A percentile compares a stretch with the other conserved stretches of the same genome.
These are phyloP conservation scores for Oreochromis mossambicus DNA, from an alignment of 2,797 vertebrate genomes.

Conservation along the genomic window DNA sequence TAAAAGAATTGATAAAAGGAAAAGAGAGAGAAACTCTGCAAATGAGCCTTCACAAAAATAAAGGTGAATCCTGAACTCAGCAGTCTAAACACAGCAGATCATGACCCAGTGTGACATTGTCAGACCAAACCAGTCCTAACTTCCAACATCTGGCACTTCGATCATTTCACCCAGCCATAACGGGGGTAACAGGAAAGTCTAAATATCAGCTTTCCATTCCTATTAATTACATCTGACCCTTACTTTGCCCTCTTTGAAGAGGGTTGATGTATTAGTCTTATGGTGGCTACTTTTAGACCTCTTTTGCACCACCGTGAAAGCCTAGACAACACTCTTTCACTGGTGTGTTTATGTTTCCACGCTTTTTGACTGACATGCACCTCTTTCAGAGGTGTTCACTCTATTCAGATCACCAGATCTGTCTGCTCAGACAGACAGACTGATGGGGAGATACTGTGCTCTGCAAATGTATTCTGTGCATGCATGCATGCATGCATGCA, in stretches of 20 bases:
- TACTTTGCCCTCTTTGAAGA: constrained; percentile 38
- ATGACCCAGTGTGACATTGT: constrained; percentile 14
- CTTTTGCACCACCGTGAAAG: constrained; percentile 34
- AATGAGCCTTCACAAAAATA: background rate
- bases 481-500: background rate
- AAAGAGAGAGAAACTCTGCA: background rate
- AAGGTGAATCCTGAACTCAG: background rate
- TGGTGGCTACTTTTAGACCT: constrained; percentile 33
- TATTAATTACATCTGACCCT: constrained; percentile 50
- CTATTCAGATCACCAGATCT: constrained; percentile 14
- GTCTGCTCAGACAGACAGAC: constrained; percentile 2
- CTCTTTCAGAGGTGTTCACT: constrained; percentile 7
- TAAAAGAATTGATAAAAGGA: background rate
- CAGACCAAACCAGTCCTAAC: constrained; percentile 2
- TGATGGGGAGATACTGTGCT: constrained; percentile 3
- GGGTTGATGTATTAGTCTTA: constrained; percentile 47
- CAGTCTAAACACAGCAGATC: background rate
- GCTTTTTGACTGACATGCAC: constrained; percentile 15
- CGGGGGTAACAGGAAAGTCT: constrained; percentile 37
- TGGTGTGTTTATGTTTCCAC: constrained; percentile 56
- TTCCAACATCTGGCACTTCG: constrained; percentile 61
- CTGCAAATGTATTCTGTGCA: background rate
- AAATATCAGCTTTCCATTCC: constrained; percentile 56
- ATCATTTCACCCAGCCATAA: constrained; percentile 35
- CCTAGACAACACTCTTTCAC: constrained; percentile 26